Base-by-base conservation (phyloP, 1,140 invertebrate species). In the Drosophila lowei region DNA sequence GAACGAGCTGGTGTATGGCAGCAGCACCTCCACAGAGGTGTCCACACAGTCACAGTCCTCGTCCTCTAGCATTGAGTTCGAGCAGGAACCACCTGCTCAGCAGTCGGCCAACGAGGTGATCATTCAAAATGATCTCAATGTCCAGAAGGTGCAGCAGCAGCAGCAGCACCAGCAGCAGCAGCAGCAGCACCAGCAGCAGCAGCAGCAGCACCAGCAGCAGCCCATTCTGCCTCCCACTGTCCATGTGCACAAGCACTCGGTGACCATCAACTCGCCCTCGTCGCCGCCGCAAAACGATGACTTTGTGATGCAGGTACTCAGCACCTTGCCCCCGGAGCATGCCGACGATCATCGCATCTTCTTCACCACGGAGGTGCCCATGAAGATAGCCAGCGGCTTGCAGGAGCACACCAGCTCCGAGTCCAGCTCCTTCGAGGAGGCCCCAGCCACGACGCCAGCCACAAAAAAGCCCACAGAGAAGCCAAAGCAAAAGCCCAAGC, bases 281-380 rank as follows among this genome's bases (percentile, higher is more conserved):
- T 73, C 85, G 41, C 77, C 81, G 11, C 78, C 89, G 0, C 70
- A 77, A 8, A 90, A 90, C 30, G 89, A 91, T 72, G 85, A 91
- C 23, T 91, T 90, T 21, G 85, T 91, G 15, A 77, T 90, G 73
- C 79, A 85, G 28, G 72, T 88, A 13, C 57, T 90, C 5, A 86
- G 79, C 49, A 91, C 86, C 2, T 21, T 90, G 56, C 77, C 90
- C 3, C 86, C 90, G 0, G 74, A 80, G 15, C 70, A 84, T 28
- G 64, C 56, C 2, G 77, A 85, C 0, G 79, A 90, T 4, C 70
- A 89, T 25, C 44, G 43, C 9, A 58, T 89, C 6, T 63, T 71
- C 1, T 86, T 90, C 9, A 90, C 90, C 46, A 91, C 90, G 11
- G 90, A 91, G 15, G 62, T 91, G 53, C 90, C 90, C 56, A 91